Evolutionary conservation across 2,888 invertebrate genomes (phyloP).

Genomic region (Amorpha juglandis): DNA sequence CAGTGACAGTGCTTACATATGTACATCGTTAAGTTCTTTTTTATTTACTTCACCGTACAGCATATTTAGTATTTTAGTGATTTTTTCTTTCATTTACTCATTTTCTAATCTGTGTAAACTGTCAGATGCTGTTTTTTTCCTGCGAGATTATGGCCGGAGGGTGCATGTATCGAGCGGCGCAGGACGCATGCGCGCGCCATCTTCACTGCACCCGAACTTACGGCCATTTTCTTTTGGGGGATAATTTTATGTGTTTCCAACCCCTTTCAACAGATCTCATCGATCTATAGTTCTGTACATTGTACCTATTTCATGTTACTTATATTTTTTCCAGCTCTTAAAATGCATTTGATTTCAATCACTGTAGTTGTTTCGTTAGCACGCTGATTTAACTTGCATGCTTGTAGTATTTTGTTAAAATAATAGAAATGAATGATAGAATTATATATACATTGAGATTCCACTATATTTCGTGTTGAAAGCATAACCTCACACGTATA

Average conservation of each 20-base stretch:
- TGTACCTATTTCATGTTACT: slow-evolving; percentile 10
- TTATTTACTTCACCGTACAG: slow-evolving; percentile 29
- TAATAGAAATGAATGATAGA: neutral
- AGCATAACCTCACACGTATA: neutral
- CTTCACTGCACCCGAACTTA: slow-evolving; percentile 25
- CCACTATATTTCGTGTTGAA: neutral
- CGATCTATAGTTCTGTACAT: slow-evolving; percentile 2
- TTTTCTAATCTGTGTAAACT: slow-evolving; percentile 5
- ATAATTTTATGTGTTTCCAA: slow-evolving; percentile 22
- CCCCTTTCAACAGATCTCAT: slow-evolving; percentile 3
- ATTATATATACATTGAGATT: neutral
- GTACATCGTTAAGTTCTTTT: slow-evolving; percentile 29
- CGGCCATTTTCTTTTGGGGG: slow-evolving; percentile 24
- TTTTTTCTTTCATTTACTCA: slow-evolving; percentile 8
- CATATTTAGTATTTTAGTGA: slow-evolving; percentile 25
- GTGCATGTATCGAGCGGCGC: slow-evolving; percentile 79
- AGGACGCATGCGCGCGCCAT: slow-evolving; percentile 75
- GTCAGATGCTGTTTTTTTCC: slow-evolving; percentile 20
- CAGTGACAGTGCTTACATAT: slow-evolving; percentile 33
- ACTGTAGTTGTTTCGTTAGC: neutral
- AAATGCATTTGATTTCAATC: neutral
- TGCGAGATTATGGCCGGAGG: slow-evolving; percentile 64
- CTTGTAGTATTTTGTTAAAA: neutral
- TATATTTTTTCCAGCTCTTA: neutral
- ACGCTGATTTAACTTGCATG: slow-evolving; percentile 11